Evolutionary conservation across 1,140 invertebrate species (phyloP).

Genomic region (Eueides isabella): DNA sequence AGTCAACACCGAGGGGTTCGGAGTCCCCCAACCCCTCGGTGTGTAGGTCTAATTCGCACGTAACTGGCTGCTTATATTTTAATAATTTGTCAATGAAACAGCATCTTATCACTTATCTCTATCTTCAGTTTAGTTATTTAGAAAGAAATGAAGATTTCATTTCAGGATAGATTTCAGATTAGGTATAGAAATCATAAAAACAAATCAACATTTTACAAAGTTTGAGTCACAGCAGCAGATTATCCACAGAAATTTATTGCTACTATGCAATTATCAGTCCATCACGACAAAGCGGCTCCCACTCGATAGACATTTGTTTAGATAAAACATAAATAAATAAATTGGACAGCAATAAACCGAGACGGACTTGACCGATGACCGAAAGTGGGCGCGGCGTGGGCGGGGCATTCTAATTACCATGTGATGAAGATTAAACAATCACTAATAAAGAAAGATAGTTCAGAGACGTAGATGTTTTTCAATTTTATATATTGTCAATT

Average conservation of each 20-base stretch:
- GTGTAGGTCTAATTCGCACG: no score
- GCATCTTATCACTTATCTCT: no score
- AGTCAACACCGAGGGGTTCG: no score
- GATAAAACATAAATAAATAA: conserved; percentile 51
- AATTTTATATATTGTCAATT: neutral
- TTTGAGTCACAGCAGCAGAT: neutral
- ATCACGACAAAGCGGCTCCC: conserved; percentile 38
- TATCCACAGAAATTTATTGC: neutral
- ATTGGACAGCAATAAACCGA: conserved; percentile 48
- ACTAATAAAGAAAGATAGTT: conserved; percentile 10
- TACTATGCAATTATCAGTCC: conserved; percentile 28
- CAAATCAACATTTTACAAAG: neutral
- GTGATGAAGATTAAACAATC: conserved; percentile 31
- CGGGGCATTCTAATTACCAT: conserved; percentile 49
- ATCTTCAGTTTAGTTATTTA: no score
- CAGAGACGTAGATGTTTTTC: neutral
- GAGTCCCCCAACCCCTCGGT: no score
- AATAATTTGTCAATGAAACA: no score
- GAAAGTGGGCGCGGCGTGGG: conserved; percentile 47
- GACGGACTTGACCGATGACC: conserved; percentile 47
- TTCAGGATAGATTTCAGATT: no score
- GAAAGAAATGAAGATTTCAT: no score
- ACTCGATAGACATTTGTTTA: conserved; percentile 46
- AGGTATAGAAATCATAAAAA: neutral
- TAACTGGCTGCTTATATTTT: no score